Evolutionary conservation across 2,113 vertebrate genomes (phyloP).

Genomic region (Murina feae): DNA sequence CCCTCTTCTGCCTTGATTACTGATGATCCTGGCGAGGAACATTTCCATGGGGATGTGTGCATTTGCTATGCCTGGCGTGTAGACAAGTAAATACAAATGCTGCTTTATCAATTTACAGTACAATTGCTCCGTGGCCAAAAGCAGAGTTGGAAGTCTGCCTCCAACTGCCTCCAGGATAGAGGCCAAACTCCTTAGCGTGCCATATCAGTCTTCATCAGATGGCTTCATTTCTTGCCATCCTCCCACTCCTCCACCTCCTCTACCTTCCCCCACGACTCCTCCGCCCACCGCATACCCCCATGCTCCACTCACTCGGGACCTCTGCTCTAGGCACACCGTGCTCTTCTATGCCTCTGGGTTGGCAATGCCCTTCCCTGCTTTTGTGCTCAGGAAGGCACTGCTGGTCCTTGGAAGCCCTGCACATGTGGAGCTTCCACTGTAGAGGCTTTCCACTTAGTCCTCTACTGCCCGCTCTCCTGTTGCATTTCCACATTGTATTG

Average conservation of each 20-base stretch:
- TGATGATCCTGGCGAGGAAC: constrained; percentile 47
- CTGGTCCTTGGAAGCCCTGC: neutral
- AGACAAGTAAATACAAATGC: constrained; percentile 53
- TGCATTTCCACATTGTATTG: neutral
- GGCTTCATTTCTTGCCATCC: neutral
- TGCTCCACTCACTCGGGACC: neutral
- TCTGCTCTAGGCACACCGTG: neutral
- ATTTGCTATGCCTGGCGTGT: constrained; percentile 56
- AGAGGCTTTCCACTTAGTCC: neutral
- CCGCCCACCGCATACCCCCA: fast-evolving
- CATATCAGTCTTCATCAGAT: neutral
- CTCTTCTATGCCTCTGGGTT: neutral
- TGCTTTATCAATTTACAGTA: constrained; percentile 61
- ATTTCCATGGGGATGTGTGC: constrained; percentile 33
- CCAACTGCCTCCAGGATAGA: constrained; percentile 1
- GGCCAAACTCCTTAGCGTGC: neutral
- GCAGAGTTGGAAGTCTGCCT: constrained; percentile 49
- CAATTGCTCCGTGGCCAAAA: constrained; percentile 12
- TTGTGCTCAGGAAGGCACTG: neutral
- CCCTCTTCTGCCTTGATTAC: constrained; percentile 27
- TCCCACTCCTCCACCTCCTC: neutral
- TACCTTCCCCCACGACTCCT: neutral
- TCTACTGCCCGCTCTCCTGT: neutral
- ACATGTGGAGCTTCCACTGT: neutral
- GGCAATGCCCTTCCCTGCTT: neutral